Conservation (phyloP, 2,888 invertebrate genomes). For the Dryobota labecula region DNA sequence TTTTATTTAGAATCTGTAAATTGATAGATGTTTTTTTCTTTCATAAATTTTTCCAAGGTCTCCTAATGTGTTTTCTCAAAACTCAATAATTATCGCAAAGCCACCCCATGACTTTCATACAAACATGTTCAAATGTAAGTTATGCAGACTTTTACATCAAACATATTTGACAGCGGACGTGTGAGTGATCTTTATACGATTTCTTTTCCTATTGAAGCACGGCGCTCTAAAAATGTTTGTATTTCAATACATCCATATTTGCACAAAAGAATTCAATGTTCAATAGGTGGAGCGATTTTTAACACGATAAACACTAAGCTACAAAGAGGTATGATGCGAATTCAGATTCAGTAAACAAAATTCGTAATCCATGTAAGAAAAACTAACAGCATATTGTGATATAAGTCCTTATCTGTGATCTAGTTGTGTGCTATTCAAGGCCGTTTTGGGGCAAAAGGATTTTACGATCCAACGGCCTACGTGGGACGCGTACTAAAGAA, state of each 20-base stretch:
- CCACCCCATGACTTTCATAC: not conserved
- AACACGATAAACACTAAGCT: conserved; percentile 34
- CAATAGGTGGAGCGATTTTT: conserved; percentile 36
- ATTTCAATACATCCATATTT: conserved; percentile 46
- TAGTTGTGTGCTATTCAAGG: conserved; percentile 76
- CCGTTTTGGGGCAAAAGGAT: conserved; percentile 75
- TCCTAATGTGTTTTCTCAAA: not conserved
- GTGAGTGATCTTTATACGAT: conserved; percentile 44
- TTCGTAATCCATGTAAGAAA: conserved; percentile 65
- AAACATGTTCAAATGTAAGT: conserved; percentile 27
- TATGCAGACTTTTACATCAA: conserved; percentile 30
- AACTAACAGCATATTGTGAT: conserved; percentile 73
- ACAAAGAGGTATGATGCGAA: conserved; percentile 36
- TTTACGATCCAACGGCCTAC: conserved; percentile 75
- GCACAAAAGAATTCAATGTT: conserved; percentile 27
- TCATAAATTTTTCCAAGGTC: not conserved
- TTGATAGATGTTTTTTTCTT: conserved; percentile 7
- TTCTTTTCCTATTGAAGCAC: conserved; percentile 37
- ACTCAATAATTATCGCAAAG: conserved; percentile 17
- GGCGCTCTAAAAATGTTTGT: conserved; percentile 35
- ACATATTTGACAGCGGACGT: conserved; percentile 26
- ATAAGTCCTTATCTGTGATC: conserved; percentile 76
- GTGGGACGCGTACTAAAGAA: conserved; percentile 73
- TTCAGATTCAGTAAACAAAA: conserved; percentile 54
- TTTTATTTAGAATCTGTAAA: conserved; percentile 6